Evolutionary conservation across 1,140 invertebrate genomes (phyloP).

Genomic region (Eueides isabella): DNA sequence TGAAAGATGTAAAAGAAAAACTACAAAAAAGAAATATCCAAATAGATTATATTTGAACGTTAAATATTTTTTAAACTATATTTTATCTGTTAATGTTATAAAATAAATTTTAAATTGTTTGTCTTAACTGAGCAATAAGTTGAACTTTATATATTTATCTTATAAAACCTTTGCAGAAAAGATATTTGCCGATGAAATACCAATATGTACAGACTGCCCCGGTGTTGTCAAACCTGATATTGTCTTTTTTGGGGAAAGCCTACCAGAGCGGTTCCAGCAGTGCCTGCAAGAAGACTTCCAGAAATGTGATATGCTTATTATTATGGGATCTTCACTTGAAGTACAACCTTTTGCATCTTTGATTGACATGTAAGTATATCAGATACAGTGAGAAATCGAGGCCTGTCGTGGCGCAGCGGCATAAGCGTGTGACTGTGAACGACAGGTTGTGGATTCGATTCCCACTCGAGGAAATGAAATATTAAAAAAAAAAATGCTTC

Average conservation of each 20-base stretch:
- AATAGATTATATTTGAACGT: no score
- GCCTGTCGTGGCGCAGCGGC: no score
- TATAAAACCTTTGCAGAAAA: slow-evolving; percentile 82
- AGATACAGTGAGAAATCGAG: no score
- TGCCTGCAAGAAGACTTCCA: slow-evolving; percentile 89
- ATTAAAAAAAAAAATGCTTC: no score
- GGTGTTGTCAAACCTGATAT: slow-evolving; percentile 96
- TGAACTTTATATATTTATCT: background rate
- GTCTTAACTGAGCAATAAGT: background rate
- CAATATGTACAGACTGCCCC: slow-evolving; percentile 87
- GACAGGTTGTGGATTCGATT: no score
- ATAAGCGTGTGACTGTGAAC: no score
- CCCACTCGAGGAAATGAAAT: no score
- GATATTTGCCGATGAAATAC: slow-evolving; percentile 88
- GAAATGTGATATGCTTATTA: slow-evolving; percentile 95
- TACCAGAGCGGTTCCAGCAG: slow-evolving; percentile 89
- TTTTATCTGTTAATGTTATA: no score
- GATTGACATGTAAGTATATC: slow-evolving; percentile 86
- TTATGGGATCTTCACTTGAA: slow-evolving; percentile 96
- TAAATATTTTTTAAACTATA: no score
- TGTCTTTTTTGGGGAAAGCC: slow-evolving; percentile 95
- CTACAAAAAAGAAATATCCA: no score
- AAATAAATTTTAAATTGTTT: no score
- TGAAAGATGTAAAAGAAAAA: no score
- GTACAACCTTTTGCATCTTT: slow-evolving; percentile 98